phyloP scores from a whole-genome alignment of 2,113 vertebrate genomes.

The Cyprinodon brontotheroides region DNA sequence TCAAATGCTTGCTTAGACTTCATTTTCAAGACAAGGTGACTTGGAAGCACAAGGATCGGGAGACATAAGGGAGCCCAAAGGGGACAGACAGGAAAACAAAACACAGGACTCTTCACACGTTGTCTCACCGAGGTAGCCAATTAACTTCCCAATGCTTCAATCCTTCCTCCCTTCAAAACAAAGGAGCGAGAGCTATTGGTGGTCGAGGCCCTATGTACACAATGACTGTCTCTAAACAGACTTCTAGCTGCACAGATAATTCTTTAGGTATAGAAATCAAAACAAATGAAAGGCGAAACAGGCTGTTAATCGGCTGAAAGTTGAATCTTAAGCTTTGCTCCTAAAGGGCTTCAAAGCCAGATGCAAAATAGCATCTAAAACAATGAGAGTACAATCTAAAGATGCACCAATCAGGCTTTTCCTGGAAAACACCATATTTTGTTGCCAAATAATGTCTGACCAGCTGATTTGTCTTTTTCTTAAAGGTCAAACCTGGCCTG shows the following conservation, averaged over 20 bases:
- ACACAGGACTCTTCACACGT: slow-evolving; percentile 63
- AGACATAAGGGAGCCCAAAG: slow-evolving; percentile 17
- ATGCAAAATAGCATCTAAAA: slow-evolving; percentile 9
- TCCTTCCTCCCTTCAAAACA: slow-evolving; percentile 81
- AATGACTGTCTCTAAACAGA: slow-evolving; percentile 50
- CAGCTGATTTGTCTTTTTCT: no score
- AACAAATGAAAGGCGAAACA: slow-evolving; percentile 14
- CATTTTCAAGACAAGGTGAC: background rate
- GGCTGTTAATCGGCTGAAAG: background rate
- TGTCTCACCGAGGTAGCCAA: slow-evolving; percentile 79
- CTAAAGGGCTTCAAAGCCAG: slow-evolving; percentile 20
- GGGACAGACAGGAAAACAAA: slow-evolving; percentile 5
- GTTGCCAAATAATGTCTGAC: no score
- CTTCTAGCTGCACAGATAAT: slow-evolving; percentile 46
- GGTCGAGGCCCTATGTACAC: slow-evolving; percentile 47
- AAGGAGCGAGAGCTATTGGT: slow-evolving; percentile 69
- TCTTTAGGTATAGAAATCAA: slow-evolving; percentile 43
- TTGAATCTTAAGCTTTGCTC: slow-evolving; percentile 1
- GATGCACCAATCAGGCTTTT: no score
- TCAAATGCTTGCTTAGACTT: slow-evolving; percentile 51
- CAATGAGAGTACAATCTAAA: background rate
- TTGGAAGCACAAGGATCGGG: background rate
- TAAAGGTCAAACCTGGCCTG: no score
- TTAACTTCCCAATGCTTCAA: slow-evolving; percentile 79
- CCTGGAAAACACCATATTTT: no score